Base-by-base conservation (phyloP, 2,797 vertebrate species). In the Phalanger gymnotis region DNA sequence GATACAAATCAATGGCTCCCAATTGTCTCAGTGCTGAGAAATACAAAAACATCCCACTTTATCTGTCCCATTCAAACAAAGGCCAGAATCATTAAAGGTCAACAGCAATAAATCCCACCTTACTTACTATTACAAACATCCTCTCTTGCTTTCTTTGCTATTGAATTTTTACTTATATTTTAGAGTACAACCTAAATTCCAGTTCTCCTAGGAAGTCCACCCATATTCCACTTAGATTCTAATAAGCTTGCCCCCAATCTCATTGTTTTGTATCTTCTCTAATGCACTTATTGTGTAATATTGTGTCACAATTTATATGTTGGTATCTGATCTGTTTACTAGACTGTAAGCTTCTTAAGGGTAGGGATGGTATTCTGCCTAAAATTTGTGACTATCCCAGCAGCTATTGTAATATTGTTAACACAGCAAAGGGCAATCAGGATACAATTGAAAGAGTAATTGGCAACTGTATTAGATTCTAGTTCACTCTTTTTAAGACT, bases 381-480 rank as follows among this genome's bases (percentile, higher is more conserved):
- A 19, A 73, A 73, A 16, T 40, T 40, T 73, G 16, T n/a, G 40
- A 73, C 19, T 40, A 73, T 40, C 27, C 66, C 66, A 19, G n/a
- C 0, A 66, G 0, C 14, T 40, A 31, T 16, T 6, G n/a, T n/a
- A 19, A 2, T 40, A 40, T 22, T 66, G 5, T 66, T 40, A 14
- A 73, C 16, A 19, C 5, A 22, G n/a, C 16, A 7, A 16, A 73
- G 14, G 16, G 14, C 14, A 73, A 6, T n/a, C 14, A 7, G 14
- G 13, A n/a, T 73, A n/a, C 5, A 73, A 19, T 31, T 58, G 34
- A 73, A 73, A n/a, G 27, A 5, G 2, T 5, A 40, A 0, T 52
- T 53, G 95, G 92, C 19, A 96, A 92, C 2, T 92, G 34, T 30
- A 90, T 92, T 6, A 12, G 9, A 93, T 92, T 91, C 58, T 57